These are phyloP conservation scores for Gobio occitaniae DNA, from an alignment of 2,797 vertebrate species.

Conservation along the genomic window DNA sequence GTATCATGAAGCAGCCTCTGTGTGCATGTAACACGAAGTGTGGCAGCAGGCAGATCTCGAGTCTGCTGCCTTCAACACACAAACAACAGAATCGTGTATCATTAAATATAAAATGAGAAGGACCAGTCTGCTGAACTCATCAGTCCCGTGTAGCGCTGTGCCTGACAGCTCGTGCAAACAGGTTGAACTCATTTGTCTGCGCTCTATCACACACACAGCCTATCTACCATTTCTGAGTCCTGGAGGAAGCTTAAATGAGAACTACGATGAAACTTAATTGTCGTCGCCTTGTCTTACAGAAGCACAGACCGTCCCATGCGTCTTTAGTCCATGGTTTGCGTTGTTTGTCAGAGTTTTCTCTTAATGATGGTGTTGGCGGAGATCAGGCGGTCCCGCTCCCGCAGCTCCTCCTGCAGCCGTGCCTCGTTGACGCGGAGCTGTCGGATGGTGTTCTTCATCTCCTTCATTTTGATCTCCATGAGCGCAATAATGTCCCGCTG, in stretches of 20 bases:
- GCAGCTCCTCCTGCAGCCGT: slow-evolving; percentile 91
- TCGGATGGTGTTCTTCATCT: slow-evolving; percentile 96
- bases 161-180: slow-evolving; percentile 25
- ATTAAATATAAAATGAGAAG: slow-evolving; percentile 31
- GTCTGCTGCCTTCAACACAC: slow-evolving; percentile 16
- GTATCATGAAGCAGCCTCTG: slow-evolving; percentile 17
- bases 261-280: slow-evolving; percentile 39
- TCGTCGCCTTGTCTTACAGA: slow-evolving; percentile 35
- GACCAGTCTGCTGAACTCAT: slow-evolving; percentile 11
- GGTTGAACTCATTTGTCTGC: neutral
- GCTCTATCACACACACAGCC: slow-evolving; percentile 5
- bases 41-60: neutral
- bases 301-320: neutral
- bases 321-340: slow-evolving; percentile 1
- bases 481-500: slow-evolving; percentile 96
- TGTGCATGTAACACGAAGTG: neutral
- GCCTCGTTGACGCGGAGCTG: slow-evolving; percentile 90
- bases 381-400: slow-evolving; percentile 86
- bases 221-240: slow-evolving; percentile 29
- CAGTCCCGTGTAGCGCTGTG: slow-evolving; percentile 6
- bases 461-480: slow-evolving; percentile 99
- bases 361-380: slow-evolving; percentile 68
- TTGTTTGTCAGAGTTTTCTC: slow-evolving; percentile 79
- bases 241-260: slow-evolving; percentile 17
- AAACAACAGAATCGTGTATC: slow-evolving; percentile 17